phyloP scores from a whole-genome alignment of 2,113 vertebrate genomes.

The Collichthys lucidus region DNA sequence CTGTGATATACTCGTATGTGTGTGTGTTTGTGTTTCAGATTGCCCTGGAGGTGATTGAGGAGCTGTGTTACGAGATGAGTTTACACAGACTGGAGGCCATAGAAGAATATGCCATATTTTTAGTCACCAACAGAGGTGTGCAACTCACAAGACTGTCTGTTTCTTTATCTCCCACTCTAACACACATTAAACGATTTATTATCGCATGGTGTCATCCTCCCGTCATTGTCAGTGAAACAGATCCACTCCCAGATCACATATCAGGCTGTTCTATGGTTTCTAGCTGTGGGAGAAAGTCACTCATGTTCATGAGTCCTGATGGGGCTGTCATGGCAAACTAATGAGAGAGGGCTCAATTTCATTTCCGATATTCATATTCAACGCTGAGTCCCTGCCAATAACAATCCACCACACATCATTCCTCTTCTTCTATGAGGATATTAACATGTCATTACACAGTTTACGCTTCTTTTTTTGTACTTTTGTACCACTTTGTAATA shows the following conservation, averaged over 20 bases:
- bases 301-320: constrained; percentile 14
- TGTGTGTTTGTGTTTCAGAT: constrained; percentile 81
- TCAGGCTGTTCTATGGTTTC: constrained; percentile 42
- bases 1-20: not conserved
- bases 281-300: constrained; percentile 41
- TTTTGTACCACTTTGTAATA: not conserved
- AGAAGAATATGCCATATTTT: constrained; percentile 92
- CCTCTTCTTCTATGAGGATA: not conserved
- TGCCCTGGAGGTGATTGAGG: constrained; percentile 92
- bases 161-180: not conserved
- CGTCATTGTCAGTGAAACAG: constrained; percentile 3
- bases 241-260: constrained; percentile 46
- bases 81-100: constrained; percentile 89
- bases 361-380: constrained; percentile 9
- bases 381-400: not conserved
- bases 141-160: not conserved
- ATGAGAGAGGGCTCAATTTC: constrained; percentile 3
- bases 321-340: not conserved
- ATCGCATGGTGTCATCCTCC: constrained; percentile 1
- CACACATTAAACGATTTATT: not conserved
- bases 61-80: constrained; percentile 95
- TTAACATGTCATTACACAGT: not conserved
- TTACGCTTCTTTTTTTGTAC: not conserved
- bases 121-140: constrained; percentile 90
- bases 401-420: not conserved